Evolutionary conservation across 1,140 invertebrate genomes (phyloP), one percentile per base, ranked within the genome.

Genomic region (Ostrea edulis): DNA sequence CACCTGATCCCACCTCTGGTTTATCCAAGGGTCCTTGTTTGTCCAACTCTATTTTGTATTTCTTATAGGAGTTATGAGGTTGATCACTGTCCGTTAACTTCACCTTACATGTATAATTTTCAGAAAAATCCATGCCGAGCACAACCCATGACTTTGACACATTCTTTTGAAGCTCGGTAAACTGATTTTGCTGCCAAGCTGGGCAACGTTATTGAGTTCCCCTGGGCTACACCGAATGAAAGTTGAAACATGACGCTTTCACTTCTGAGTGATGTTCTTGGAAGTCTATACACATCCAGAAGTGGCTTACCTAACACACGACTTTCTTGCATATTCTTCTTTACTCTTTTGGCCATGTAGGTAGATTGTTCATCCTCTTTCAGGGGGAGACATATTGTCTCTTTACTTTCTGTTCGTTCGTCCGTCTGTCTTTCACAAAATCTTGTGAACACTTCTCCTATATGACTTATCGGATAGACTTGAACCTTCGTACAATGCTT

Each of bases 101-200:
- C n/a, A n/a, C n/a, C n/a, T n/a, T n/a, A 58, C 88, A 89, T 2
- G 52, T 54, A 17, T 84, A 89, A 58, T 89, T 89, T 52, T 89
- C 85, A 25, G 88, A 58, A 87, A 89, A 87, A 62, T 89, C 86
- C 14, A 58, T 65, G 22, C 65, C 62, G 7, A 89, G 5, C 14
- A 81, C 52, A 9, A 84, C 82, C n/a, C 58, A 53, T 8, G 71
- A 58, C 8, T 8, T 29, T 22, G n/a, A n/a, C n/a, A n/a, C n/a
- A n/a, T n/a, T n/a, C 81, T 81, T 8, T 81, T 20, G 54, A 87
- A 17, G 7, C 51, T 11, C 22, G 22, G 29, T n/a, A 29, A 89
- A 86, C 25, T 89, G 85, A 11, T 35, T 25, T 44, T 84, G 62
- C 52, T 89, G 88, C 62, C 86, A 89, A 1, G 82, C 22, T 84